A percentile compares a stretch with the other conserved stretches of the same genome.
Conservation (phyloP, 2,113 vertebrate species). For the Cichladusa arquata region DNA sequence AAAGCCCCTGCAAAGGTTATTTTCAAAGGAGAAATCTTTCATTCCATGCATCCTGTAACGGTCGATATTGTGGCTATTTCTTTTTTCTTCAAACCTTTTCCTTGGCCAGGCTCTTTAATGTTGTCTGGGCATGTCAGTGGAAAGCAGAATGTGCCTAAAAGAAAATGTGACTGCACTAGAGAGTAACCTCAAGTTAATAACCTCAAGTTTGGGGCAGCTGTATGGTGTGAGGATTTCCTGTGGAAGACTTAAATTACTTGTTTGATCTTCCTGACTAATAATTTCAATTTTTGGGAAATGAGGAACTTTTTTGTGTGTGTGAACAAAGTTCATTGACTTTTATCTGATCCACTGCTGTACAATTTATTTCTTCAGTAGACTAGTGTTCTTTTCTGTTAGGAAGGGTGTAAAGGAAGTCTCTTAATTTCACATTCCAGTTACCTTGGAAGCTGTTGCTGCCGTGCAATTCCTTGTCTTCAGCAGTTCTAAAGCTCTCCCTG, state of each 20-base stretch:
- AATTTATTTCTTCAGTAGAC: background rate
- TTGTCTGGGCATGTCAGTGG: background rate
- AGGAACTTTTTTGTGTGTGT: accelerated
- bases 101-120: background rate
- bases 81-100: background rate
- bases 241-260: background rate
- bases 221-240: background rate
- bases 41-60: background rate
- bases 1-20: background rate
- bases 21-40: slow-evolving; percentile 36
- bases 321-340: background rate
- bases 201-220: background rate
- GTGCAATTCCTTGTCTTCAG: background rate
- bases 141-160: background rate
- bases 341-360: background rate
- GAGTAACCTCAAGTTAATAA: background rate
- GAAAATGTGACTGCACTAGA: background rate
- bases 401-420: background rate
- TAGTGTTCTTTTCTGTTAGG: background rate
- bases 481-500: background rate
- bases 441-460: background rate
- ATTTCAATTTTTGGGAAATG: background rate
- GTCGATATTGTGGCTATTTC: background rate
- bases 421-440: background rate
- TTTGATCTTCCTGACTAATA: background rate